phyloP scores from a whole-genome alignment of 2,113 vertebrate species.

The Micronisus gabar region DNA sequence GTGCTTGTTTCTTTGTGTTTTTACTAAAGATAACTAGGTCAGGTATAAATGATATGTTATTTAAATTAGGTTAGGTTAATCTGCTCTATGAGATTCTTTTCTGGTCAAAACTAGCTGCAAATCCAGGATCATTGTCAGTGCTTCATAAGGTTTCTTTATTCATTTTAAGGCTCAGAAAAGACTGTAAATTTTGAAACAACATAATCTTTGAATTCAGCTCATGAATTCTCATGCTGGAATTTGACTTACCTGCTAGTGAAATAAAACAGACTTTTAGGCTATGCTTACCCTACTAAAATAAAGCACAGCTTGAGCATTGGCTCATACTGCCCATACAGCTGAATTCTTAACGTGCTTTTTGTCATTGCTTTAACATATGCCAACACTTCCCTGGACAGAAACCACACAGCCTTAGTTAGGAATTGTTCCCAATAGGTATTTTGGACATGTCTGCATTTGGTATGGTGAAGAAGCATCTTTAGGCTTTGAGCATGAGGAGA shows the following conservation, averaged over 20 bases:
- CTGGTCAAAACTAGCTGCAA: not conserved
- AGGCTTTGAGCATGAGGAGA: not conserved
- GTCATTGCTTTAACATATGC: not conserved
- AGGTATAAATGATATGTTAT: not conserved
- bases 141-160: not conserved
- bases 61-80: not conserved
- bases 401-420: not conserved
- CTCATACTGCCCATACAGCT: not conserved
- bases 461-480: not conserved
- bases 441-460: rapidly evolving
- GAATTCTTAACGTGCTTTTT: not conserved
- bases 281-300: not conserved
- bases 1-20: not conserved
- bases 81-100: not conserved
- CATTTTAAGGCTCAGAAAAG: not conserved
- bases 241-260: not conserved
- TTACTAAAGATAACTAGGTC: not conserved
- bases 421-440: not conserved
- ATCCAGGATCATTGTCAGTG: not conserved
- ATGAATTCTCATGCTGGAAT: not conserved
- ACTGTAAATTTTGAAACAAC: not conserved
- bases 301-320: not conserved
- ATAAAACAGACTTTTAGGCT: not conserved
- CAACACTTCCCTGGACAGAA: not conserved
- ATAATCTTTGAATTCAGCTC: not conserved